Base-by-base conservation (phyloP, 2,113 vertebrate species). In the Pica pica region DNA sequence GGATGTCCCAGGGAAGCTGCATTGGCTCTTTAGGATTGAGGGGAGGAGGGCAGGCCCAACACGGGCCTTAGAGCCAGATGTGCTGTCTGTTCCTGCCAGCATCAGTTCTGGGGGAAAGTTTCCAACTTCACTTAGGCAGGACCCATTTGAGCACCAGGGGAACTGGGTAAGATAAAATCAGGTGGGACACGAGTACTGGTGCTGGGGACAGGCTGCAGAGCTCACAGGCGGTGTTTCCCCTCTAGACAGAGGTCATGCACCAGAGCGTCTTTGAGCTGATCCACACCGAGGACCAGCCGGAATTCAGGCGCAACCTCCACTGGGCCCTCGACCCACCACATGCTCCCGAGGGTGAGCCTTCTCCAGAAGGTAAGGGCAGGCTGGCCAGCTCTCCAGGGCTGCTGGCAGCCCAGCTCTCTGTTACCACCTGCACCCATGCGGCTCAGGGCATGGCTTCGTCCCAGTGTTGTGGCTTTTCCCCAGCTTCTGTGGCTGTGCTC, bases 241-340 rank as follows among this genome's bases (percentile, higher is more conserved):
- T 89, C 46, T 65, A 99, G 98, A 98, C 98, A 13, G 98, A 99
- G 74, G 98, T 99, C 67, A 97, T 98, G 97, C 98, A 99, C 96
- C 98, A 98, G 97, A 98, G 98, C 3, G 85, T 98, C 60, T 99
- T 98, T 15, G 98, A 99, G 79, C 97, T 99, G 83, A 98, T 99
- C 89, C 98, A 99, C 76, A 97, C 97, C 0, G 98, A 99, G 84
- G 98, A 99, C 94, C 98, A 98, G 82, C 97, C 98, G 35, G 98
- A 98, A 61, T 98, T 98, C 87, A 97, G 97, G 60, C 97, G 95
- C 39, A 98, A 98, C 94, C 85, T 99, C 61, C 98, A 97, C 97
- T 99, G 98, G 98, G 98, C 98, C 16, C 81, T 98, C 68, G 97
- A 98, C 71, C 97, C 97, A 4, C 94, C 94, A 30, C 86, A 8